Conservation (phyloP, 2,888 invertebrate genomes). For the Nematopogon swammerdamellus region DNA sequence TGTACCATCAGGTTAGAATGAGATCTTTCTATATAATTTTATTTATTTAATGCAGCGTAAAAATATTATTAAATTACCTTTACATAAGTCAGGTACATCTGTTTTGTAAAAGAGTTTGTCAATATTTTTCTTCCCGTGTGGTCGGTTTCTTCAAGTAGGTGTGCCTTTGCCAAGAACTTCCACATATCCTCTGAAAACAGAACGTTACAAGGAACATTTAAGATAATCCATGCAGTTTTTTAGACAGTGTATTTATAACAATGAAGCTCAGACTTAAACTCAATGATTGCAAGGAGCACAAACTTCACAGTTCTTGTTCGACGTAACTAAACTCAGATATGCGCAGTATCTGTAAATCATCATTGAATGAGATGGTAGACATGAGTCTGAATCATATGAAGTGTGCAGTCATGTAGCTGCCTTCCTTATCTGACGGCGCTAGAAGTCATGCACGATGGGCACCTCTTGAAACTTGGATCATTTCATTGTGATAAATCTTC, state of each 20-base stretch:
- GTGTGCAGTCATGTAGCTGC: too few relatives aligned
- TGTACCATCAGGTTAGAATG: too few relatives aligned
- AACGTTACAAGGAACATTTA: conserved; percentile 1
- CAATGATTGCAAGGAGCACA: conserved; percentile 8
- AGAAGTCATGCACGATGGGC: too few relatives aligned
- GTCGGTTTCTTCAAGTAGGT: conserved; percentile 34
- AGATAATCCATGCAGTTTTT: background rate
- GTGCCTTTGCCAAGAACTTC: conserved; percentile 39
- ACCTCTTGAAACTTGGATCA: too few relatives aligned
- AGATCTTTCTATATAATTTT: too few relatives aligned
- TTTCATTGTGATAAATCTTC: too few relatives aligned
- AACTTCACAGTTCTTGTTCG: conserved; percentile 5
- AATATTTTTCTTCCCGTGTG: conserved; percentile 27
- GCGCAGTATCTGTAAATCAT: conserved; percentile 9
- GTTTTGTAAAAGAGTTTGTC: conserved; percentile 30
- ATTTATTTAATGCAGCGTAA: too few relatives aligned
- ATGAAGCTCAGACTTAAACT: conserved; percentile 13
- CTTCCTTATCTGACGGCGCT: too few relatives aligned
- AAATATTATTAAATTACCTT: conserved; percentile 23
- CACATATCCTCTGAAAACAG: conserved; percentile 43
- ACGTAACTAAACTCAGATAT: conserved; percentile 4
- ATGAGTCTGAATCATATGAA: too few relatives aligned
- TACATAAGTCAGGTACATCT: conserved; percentile 31
- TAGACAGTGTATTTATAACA: conserved; percentile 1
- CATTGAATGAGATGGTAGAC: too few relatives aligned